Base-by-base conservation (phyloP, 2,113 vertebrate genomes). In the Heloderma charlesbogerti region DNA sequence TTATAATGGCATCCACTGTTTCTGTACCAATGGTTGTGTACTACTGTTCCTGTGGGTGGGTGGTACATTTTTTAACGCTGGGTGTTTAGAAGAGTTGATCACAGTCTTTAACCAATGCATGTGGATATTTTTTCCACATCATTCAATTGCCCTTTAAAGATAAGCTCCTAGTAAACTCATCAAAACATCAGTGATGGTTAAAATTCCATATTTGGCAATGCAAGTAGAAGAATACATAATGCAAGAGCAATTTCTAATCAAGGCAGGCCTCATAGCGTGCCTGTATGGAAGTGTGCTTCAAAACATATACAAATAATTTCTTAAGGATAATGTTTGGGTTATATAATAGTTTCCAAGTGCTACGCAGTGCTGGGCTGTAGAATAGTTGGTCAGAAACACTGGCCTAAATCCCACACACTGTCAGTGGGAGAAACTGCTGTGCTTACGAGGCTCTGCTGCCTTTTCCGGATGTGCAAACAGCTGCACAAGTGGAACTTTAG, bases 271-370 rank as follows among this genome's bases (percentile, higher is more conserved):
- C 80, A 83, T 88, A 79, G 7, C 0, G 0, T 43, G 4, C 54
- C 63, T 16, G 88, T 40, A 74, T 60, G 92, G 78, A 84, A 92
- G 86, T n/a, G n/a, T 80, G 66, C 25, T 8, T 45, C 69, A 57
- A 10, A 90, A 67, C 91, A 92, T 93, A 91, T 87, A 43, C 54
- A 40, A 89, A 93, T 78, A 93, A 94, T 74, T 93, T 94, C 48
- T 10, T 4, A 63, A 89, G 78, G 91, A 75, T 90, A 95, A 94
- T 12, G 0, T 91, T 95, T 91, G 92, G 48, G 34, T 37, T 66
- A 48, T 75, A 66, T 20, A 66, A 1, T 6, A 29, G 3, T 91
- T 51, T 51, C 74, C 34, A 48, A 93, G 15, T 78, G 37, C 13
- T 48, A 84, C 60, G 29, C 37, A 80, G 3, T 48, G 90, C 83